Conservation (phyloP, 2,113 vertebrate species). For the Petrocephalus zakoni region DNA sequence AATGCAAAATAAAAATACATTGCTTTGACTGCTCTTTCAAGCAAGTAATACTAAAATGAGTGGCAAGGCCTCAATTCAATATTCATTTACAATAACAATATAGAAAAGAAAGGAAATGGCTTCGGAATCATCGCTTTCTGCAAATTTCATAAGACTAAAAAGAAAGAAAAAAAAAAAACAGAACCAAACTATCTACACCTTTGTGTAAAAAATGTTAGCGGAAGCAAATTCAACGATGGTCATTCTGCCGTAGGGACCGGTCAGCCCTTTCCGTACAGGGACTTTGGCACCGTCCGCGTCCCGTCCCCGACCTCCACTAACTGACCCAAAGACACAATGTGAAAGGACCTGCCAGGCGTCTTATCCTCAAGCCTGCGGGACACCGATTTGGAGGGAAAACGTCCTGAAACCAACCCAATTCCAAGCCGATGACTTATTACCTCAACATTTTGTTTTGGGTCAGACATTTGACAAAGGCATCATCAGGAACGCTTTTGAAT, state of each 20-base stretch:
- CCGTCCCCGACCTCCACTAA: background rate
- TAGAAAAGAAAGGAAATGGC: slow-evolving; percentile 36
- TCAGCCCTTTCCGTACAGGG: background rate
- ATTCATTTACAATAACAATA: slow-evolving; percentile 50
- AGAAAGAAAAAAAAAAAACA: background rate
- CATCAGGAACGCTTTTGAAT: slow-evolving; percentile 30
- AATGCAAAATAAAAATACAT: slow-evolving; percentile 66
- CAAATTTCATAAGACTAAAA: background rate
- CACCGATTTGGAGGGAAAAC: background rate
- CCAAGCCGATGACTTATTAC: background rate
- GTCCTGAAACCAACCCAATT: background rate
- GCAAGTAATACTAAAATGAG: slow-evolving; percentile 67
- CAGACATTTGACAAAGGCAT: slow-evolving; percentile 65
- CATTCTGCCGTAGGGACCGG: background rate
- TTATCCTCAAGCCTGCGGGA: background rate
- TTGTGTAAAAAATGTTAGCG: background rate
- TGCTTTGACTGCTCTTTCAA: slow-evolving; percentile 58
- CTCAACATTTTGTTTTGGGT: slow-evolving; percentile 59
- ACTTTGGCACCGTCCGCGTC: slow-evolving; percentile 1
- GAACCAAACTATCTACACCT: background rate
- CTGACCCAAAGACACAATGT: background rate
- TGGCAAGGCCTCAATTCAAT: slow-evolving; percentile 60
- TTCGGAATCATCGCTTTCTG: slow-evolving; percentile 34
- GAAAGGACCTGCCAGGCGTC: background rate
- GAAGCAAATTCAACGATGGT: background rate